These are phyloP conservation scores for Apodemus agrarius DNA, from an alignment of 2,797 vertebrate species.

Conservation along the genomic window DNA sequence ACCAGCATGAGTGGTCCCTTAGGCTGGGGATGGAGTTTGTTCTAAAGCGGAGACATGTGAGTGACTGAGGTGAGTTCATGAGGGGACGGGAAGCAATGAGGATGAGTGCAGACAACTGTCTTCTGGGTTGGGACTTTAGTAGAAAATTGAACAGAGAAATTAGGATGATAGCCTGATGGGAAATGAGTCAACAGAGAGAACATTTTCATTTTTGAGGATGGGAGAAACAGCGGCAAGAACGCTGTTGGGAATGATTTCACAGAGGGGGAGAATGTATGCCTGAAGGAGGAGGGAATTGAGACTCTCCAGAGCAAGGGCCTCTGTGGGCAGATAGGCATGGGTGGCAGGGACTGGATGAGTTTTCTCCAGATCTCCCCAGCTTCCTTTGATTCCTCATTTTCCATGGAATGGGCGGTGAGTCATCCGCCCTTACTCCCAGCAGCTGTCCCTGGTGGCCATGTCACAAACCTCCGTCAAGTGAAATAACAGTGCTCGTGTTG, in stretches of 20 bases:
- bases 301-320: neutral
- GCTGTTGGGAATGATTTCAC: neutral
- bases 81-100: neutral
- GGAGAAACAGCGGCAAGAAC: neutral
- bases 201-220: slow-evolving; percentile 17
- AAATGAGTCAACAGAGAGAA: neutral
- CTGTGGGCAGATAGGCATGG: neutral
- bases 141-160: slow-evolving; percentile 25
- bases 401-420: neutral
- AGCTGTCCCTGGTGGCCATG: neutral
- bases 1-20: neutral
- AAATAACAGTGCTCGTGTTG: neutral
- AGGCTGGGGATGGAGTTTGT: neutral
- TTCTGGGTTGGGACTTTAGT: neutral
- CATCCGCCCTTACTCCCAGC: neutral
- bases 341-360: neutral
- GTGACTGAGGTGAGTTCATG: neutral
- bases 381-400: neutral
- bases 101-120: neutral
- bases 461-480: neutral
- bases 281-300: neutral
- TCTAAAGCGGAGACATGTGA: neutral
- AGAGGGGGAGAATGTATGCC: neutral
- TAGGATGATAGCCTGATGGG: neutral
- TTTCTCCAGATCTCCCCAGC: neutral